Evolutionary conservation across 2,113 vertebrate genomes (phyloP), one percentile per base, ranked within the genome.

Genomic region (Phyllopteryx taeniolatus): DNA sequence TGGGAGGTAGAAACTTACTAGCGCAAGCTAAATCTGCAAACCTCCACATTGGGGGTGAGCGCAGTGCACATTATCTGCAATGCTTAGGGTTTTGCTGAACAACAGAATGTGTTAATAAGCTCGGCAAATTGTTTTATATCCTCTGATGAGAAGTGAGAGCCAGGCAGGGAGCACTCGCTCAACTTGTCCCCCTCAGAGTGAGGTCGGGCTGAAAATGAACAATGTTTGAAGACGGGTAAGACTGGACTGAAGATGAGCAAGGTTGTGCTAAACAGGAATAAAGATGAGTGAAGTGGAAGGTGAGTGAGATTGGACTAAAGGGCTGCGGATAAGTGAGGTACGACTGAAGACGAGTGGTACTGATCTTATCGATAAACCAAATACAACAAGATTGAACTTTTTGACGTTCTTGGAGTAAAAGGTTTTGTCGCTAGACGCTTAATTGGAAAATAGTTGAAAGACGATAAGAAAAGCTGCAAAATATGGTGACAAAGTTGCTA

Each of bases 51-150:
- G 92, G 93, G 94, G 93, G 92, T 94, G 92, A 94, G 92, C 94
- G 86, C 92, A 89, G 89, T 83, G 88, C 91, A 93, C 93, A 96
- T 97, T 95, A 96, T 87, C 90, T 80, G 88, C 91, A 86, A 85
- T 92, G 92, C 92, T 93, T 93, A 92, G 91, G 90, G 86, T 94
- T 94, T 93, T 94, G 90, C 92, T 90, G 87, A 91, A 93, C 88
- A 94, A 94, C 95, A 96, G 93, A 95, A 95, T 95, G 94, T 92
- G 93, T 94, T 96, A 97, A 96, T 95, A 94, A 93, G 92, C 89
- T 88, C 86, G 91, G 93, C 94, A 92, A 85, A 95, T 95, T 96
- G 88, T 95, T 95, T 96, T 95, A 95, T 92, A 91, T 92, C 91
- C 93, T 95, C 94, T 90, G 78, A 88, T 79, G 92, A 83, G 87